A percentile compares a stretch with the other conserved stretches of the same genome.
Conservation (phyloP, 2,888 invertebrate genomes). For the Thymelicus sylvestris region DNA sequence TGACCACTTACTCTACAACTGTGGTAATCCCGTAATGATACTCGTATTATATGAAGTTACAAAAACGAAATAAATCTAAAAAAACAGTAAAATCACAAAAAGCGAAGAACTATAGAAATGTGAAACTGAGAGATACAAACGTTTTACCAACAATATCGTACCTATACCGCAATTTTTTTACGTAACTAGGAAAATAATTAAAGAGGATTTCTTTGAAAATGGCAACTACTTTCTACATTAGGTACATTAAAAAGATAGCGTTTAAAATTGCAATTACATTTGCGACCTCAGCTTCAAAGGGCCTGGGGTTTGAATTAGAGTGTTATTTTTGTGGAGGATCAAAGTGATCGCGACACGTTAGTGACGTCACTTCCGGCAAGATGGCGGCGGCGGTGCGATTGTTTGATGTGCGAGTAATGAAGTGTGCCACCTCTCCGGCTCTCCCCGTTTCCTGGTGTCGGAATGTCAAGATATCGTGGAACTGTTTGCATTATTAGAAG, state of each 20-base stretch:
- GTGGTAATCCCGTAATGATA: too few species aligned
- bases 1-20: too few species aligned
- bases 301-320: constrained; percentile 53
- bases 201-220: constrained; percentile 24
- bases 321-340: constrained; percentile 78
- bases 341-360: constrained; percentile 76
- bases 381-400: constrained; percentile 79
- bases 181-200: constrained; percentile 29
- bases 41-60: too few species aligned
- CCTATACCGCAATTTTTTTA: constrained; percentile 3
- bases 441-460: constrained; percentile 75
- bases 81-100: neutral
- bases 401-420: constrained; percentile 85
- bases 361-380: constrained; percentile 76
- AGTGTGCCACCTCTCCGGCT: constrained; percentile 80
- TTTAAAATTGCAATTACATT: constrained; percentile 63
- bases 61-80: neutral
- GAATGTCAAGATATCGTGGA: constrained; percentile 76
- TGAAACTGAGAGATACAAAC: neutral
- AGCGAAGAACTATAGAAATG: neutral
- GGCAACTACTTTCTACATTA: constrained; percentile 14
- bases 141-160: constrained; percentile 1
- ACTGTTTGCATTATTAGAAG: constrained; percentile 65
- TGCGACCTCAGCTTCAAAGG: constrained; percentile 47
- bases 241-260: constrained; percentile 6